Conservation (phyloP, 1,140 invertebrate genomes). For the Neodiprion virginianus region DNA sequence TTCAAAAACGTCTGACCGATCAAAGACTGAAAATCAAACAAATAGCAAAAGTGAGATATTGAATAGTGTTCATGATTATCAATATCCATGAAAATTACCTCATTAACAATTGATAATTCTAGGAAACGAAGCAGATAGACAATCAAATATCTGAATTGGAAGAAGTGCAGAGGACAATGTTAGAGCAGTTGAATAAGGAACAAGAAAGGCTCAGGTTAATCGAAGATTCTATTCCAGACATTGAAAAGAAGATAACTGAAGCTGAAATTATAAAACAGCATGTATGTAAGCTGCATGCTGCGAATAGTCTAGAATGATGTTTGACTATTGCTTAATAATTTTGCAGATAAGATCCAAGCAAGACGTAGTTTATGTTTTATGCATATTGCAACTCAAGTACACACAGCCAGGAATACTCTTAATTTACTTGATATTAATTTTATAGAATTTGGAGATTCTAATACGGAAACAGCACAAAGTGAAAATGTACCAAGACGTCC, state of each 20-base stretch:
- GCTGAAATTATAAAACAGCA: slow-evolving; percentile 56
- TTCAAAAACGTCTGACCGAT: slow-evolving; percentile 63
- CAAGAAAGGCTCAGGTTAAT: slow-evolving; percentile 39
- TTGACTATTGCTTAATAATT: too few species aligned
- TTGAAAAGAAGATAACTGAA: slow-evolving; percentile 60
- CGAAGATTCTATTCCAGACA: slow-evolving; percentile 47
- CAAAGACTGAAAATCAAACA: slow-evolving; percentile 65
- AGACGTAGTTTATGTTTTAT: too few species aligned
- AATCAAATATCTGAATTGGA: slow-evolving; percentile 42
- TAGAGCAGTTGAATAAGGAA: slow-evolving; percentile 43
- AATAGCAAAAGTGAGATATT: slow-evolving; percentile 56
- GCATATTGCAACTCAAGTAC: neutral
- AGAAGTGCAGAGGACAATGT: slow-evolving; percentile 33
- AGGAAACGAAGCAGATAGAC: slow-evolving; percentile 48
- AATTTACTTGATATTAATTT: slow-evolving; percentile 24
- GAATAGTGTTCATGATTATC: slow-evolving; percentile 25
- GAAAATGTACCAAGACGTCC: slow-evolving; percentile 63
- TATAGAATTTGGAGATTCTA: slow-evolving; percentile 67
- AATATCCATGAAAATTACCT: slow-evolving; percentile 30
- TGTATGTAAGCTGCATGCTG: slow-evolving; percentile 43
- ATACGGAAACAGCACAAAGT: slow-evolving; percentile 68
- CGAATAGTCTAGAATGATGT: neutral
- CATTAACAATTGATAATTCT: neutral
- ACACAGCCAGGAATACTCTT: slow-evolving; percentile 3
- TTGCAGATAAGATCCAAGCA: too few species aligned